Evolutionary conservation across 2,888 invertebrate species (phyloP), one percentile per base, ranked within the genome.

Genomic region (Thereva nobilitata): DNA sequence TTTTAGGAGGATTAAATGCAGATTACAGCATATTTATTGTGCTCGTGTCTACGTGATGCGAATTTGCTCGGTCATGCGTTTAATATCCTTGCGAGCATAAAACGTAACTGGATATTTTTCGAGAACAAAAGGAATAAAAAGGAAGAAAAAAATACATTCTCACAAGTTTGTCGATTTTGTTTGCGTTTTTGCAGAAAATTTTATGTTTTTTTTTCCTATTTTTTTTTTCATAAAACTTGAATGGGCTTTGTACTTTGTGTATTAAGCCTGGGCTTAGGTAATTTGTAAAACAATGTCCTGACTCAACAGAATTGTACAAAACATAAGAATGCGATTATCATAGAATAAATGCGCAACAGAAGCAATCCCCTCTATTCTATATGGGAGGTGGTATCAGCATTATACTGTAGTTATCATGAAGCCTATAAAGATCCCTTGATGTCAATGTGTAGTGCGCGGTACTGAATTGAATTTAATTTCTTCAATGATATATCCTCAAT

Each of bases 261-360:
- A 61, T 35, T 50, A 40, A 50, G 50, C 23, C 49, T 12, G 59
- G 49, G 49, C 40, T 41, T 23, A 61, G 35, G 50, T 23, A 23
- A 23, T 59, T 49, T 50, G 50, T 40, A 23, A 49, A 61, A 23
- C 50, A 61, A 61, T 61, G 49, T 50, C 49, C 61, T 61, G 61
- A 61, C 41, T 50, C 49, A 9, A 35, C 61, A 61, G 40, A n/a
- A 50, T 41, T 4, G 8, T 12, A 40, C 49, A 61, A 12, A 61
- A 61, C 41, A 61, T 23, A 61, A 40, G 61, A 61, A 61, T 61
- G 61, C 50, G 61, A 61, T 61, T 61, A 61, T 40, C 50, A 40
- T 10, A 38, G 38, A 44, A 10, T 50, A 40, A 23, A 41, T 50
- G 50, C 61, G 50, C 50, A 61, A 49, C 6, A 61, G 61, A 50